Evolutionary conservation across 1,140 invertebrate genomes (phyloP).

Genomic region (Drosophila nasuta): DNA sequence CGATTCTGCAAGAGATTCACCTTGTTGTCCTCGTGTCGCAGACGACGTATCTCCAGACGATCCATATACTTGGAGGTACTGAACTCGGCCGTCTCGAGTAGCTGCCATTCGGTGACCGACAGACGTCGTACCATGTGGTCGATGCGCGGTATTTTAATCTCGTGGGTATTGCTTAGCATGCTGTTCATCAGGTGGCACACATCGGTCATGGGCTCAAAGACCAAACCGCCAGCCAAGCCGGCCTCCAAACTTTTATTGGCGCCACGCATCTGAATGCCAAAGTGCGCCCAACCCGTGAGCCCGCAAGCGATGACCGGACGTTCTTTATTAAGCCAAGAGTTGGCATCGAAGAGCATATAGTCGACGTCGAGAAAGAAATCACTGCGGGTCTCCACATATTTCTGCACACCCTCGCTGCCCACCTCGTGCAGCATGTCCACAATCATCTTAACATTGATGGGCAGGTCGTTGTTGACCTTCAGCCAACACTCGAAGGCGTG

Average conservation of each 20-base stretch:
- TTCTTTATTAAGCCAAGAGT: constrained; percentile 39
- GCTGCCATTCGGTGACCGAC: constrained; percentile 15
- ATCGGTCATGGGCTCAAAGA: constrained; percentile 54
- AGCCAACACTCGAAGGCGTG: constrained; percentile 47
- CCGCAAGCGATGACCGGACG: constrained; percentile 41
- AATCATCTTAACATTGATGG: constrained; percentile 50
- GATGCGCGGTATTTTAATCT: constrained; percentile 21
- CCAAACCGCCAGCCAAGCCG: constrained; percentile 36
- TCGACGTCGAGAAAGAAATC: constrained; percentile 51
- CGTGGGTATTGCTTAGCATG: constrained; percentile 25
- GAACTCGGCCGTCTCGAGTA: constrained; percentile 41
- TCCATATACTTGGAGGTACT: constrained; percentile 44
- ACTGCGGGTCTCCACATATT: background rate
- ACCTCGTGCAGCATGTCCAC: constrained; percentile 45
- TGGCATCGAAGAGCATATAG: constrained; percentile 33
- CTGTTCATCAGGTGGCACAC: constrained; percentile 49
- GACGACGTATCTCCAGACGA: constrained; percentile 18
- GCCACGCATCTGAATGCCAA: constrained; percentile 26
- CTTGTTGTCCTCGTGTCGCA: constrained; percentile 30
- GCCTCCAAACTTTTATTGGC: constrained; percentile 42
- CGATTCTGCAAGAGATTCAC: constrained; percentile 32
- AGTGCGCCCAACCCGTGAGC: constrained; percentile 40
- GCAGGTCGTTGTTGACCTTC: constrained; percentile 24
- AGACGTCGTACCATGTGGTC: background rate
- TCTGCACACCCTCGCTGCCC: constrained; percentile 40